Evolutionary conservation across 2,113 vertebrate species (phyloP).

Genomic region (Mesitornis unicolor): DNA sequence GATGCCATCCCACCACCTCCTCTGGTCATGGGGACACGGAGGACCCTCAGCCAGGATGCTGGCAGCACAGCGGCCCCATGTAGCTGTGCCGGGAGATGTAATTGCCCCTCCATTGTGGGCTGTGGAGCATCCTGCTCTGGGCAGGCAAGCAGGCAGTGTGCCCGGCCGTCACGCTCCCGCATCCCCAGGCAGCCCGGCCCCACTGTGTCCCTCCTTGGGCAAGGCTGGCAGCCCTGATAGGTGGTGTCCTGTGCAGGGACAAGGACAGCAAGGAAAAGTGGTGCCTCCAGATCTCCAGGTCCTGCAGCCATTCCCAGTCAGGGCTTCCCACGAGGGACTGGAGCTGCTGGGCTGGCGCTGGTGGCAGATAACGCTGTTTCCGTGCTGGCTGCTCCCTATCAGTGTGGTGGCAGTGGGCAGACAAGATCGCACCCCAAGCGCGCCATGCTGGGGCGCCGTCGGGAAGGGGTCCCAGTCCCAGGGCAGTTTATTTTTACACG

Average conservation of each 20-base stretch:
- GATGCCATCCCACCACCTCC: background rate
- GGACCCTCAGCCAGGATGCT: background rate
- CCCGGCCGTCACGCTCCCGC: background rate
- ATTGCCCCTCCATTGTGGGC: background rate
- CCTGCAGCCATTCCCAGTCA: rapidly evolving
- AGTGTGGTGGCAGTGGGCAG: background rate
- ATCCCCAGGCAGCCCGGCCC: background rate
- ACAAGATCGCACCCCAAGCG: background rate
- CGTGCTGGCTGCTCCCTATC: background rate
- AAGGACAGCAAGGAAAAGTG: background rate
- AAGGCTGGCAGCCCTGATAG: background rate
- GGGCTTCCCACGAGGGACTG: background rate
- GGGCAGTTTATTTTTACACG: conserved; percentile 16
- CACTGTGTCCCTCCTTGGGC: background rate
- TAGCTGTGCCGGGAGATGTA: background rate
- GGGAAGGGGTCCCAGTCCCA: background rate
- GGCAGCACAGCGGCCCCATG: rapidly evolving
- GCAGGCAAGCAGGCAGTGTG: background rate
- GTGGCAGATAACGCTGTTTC: conserved; percentile 26
- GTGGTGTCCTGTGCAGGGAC: background rate
- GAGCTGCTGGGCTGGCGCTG: background rate
- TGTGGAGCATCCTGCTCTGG: background rate
- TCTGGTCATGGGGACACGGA: rapidly evolving
- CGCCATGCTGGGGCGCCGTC: rapidly evolving
- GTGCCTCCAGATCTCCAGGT: background rate